phyloP scores from a whole-genome alignment of 2,797 vertebrate species.

The Mionectes olivaceus region DNA sequence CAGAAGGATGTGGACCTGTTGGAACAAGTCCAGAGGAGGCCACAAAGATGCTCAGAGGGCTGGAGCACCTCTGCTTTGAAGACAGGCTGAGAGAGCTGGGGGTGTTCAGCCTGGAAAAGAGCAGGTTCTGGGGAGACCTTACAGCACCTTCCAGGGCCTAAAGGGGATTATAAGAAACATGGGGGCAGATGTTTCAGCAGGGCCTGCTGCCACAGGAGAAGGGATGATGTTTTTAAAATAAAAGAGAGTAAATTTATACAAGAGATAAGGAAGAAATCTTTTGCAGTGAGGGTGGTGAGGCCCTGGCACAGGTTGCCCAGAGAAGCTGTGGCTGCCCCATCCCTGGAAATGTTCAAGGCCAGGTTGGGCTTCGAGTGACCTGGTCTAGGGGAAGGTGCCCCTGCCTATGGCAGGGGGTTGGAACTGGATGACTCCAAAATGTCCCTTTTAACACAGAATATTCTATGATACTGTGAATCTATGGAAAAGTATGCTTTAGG shows the following conservation, averaged over 20 bases:
- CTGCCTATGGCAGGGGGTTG: accelerated
- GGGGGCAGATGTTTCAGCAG: not conserved
- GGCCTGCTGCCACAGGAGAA: not conserved
- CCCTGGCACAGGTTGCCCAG: not conserved
- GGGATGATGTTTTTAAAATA: not conserved
- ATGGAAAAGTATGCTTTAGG: not conserved
- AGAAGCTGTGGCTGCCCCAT: not conserved
- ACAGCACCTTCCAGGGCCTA: not conserved
- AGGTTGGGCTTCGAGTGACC: not conserved
- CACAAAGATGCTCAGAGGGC: not conserved
- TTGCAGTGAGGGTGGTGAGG: not conserved
- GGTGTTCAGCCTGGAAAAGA: not conserved
- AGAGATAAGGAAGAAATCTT: not conserved
- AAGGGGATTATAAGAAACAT: not conserved
- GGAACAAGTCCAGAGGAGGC: not conserved
- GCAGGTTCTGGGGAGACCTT: too few relatives aligned
- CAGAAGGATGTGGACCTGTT: not conserved
- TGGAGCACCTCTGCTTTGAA: not conserved
- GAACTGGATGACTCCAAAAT: not conserved
- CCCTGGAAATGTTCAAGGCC: not conserved
- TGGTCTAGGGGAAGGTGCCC: not conserved
- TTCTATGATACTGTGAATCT: not conserved
- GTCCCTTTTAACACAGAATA: not conserved
- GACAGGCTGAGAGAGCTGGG: not conserved
- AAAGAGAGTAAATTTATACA: not conserved